phyloP scores from a whole-genome alignment of 2,888 invertebrate genomes.

The Dolomedes plantarius region DNA sequence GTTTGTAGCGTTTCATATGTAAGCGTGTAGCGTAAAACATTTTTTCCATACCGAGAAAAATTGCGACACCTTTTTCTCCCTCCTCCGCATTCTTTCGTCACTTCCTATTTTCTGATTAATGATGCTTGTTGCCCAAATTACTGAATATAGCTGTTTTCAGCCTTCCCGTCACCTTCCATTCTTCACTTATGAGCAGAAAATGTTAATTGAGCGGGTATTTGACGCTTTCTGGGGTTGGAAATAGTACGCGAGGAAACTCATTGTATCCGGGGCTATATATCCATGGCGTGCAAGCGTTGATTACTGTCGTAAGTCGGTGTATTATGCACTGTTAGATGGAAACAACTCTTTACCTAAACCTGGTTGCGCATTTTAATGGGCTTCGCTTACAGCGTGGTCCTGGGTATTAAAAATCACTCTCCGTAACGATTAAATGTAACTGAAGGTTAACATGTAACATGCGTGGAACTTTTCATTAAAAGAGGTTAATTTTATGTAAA shows the following conservation, averaged over 20 bases:
- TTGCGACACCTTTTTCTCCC: too few relatives aligned
- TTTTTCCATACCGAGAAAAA: too few relatives aligned
- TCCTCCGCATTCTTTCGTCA: conserved; percentile 7
- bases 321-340: conserved; percentile 39
- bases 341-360: background rate
- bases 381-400: background rate
- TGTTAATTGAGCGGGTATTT: conserved; percentile 38
- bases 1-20: too few relatives aligned
- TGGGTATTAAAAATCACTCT: too few relatives aligned
- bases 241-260: conserved; percentile 28
- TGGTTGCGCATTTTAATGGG: background rate
- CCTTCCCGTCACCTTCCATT: conserved; percentile 37
- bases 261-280: conserved; percentile 27
- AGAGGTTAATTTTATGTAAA: too few relatives aligned
- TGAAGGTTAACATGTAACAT: too few relatives aligned
- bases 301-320: conserved; percentile 27
- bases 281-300: conserved; percentile 25
- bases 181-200: conserved; percentile 57
- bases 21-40: too few relatives aligned
- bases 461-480: too few relatives aligned
- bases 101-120: conserved; percentile 31
- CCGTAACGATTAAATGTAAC: too few relatives aligned
- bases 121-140: conserved; percentile 5
- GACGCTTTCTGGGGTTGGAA: conserved; percentile 27
- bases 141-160: conserved; percentile 53